These are phyloP conservation scores for Gymnothorax javanicus DNA, from an alignment of 2,797 vertebrate genomes.

Conservation along the genomic window DNA sequence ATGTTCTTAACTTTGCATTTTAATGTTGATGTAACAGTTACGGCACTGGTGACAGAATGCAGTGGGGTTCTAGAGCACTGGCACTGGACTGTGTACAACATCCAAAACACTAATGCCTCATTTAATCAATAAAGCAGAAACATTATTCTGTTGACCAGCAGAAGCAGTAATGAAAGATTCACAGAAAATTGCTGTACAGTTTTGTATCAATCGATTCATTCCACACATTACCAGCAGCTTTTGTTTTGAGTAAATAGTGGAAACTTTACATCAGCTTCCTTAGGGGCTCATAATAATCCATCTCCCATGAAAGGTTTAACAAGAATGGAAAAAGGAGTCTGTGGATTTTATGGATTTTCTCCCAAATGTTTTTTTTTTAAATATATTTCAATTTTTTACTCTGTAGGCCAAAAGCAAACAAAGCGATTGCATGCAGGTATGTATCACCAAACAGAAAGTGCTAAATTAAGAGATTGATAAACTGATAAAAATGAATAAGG, in stretches of 20 bases:
- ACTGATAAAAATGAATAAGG: not conserved
- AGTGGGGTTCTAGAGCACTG: too few species aligned
- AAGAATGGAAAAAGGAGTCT: not conserved
- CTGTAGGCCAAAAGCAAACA: not conserved
- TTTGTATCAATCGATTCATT: not conserved
- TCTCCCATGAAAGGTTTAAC: not conserved
- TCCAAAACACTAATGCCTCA: too few species aligned
- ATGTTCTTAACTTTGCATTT: too few species aligned
- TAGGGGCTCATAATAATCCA: not conserved
- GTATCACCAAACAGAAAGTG: not conserved
- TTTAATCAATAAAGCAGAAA: not conserved
- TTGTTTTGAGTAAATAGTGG: not conserved
- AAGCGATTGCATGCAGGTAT: not conserved
- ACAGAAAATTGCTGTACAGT: not conserved
- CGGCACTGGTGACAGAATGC: too few species aligned
- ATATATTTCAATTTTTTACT: not conserved
- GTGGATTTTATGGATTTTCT: not conserved
- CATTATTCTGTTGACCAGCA: not conserved
- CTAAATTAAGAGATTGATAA: not conserved
- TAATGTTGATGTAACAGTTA: too few species aligned
- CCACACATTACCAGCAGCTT: not conserved
- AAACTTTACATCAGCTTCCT: not conserved
- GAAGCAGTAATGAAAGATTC: not conserved
- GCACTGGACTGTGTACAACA: too few species aligned
- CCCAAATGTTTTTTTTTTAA: not conserved